Conservation (phyloP, 2,113 vertebrate genomes). For the Eleginops maclovinus region DNA sequence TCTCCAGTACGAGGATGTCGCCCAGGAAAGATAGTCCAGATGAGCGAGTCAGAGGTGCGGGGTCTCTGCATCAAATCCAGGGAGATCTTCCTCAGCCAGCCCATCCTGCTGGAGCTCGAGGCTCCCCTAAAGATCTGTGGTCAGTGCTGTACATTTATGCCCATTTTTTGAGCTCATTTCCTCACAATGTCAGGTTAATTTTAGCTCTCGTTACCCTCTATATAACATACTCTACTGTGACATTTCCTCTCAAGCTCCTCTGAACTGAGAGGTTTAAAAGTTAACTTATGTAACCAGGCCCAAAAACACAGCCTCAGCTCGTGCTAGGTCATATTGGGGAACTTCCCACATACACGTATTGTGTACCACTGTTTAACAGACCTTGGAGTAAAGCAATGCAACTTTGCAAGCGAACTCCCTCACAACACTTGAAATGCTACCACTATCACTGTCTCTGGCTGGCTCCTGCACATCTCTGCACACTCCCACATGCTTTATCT, state of each 20-base stretch:
- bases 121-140: conserved; percentile 81
- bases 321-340: too few species aligned
- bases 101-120: conserved; percentile 81
- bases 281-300: too few species aligned
- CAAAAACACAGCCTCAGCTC: too few species aligned
- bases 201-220: neutral
- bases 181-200: neutral
- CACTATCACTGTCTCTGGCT: conserved; percentile 28
- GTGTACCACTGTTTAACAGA: neutral
- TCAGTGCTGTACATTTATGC: conserved; percentile 51
- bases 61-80: conserved; percentile 83
- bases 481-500: conserved; percentile 62
- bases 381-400: conserved; percentile 3
- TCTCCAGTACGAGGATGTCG: conserved; percentile 79
- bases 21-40: conserved; percentile 81
- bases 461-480: conserved; percentile 34
- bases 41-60: conserved; percentile 74
- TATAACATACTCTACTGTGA: too few species aligned
- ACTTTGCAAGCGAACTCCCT: neutral
- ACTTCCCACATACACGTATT: neutral
- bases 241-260: too few species aligned
- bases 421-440: conserved; percentile 18
- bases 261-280: too few species aligned
- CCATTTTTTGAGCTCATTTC: neutral
- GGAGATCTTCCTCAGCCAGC: conserved; percentile 83